These are phyloP conservation scores for Neopipo cinnamomea DNA, from an alignment of 2,113 vertebrate species.

Conservation along the genomic window DNA sequence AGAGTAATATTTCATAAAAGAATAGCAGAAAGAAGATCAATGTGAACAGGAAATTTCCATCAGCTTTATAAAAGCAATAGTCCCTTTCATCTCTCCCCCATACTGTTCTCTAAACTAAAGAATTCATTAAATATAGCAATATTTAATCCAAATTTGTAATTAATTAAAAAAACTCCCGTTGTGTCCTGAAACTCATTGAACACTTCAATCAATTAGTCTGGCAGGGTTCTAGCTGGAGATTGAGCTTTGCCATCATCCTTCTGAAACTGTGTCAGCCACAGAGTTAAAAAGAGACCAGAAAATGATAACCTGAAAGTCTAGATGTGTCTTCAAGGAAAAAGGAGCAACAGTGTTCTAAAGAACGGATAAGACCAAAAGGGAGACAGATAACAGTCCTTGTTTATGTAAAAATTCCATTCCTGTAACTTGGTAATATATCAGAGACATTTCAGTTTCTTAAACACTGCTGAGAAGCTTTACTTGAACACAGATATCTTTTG, in stretches of 20 bases:
- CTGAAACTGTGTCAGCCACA: neutral
- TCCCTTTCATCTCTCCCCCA: neutral
- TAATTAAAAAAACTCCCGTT: neutral
- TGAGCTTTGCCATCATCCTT: neutral
- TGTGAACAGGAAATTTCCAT: neutral
- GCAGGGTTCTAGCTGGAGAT: neutral
- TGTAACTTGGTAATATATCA: neutral
- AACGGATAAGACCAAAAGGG: neutral
- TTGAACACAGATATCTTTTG: neutral
- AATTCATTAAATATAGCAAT: neutral
- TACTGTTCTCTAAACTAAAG: neutral
- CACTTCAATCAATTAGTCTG: neutral
- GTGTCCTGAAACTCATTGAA: neutral
- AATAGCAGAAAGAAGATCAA: neutral
- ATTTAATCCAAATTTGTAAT: neutral
- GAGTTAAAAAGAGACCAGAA: neutral
- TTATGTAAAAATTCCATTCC: constrained; percentile 15
- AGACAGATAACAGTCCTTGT: neutral
- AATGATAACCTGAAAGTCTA: neutral
- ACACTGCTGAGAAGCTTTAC: neutral
- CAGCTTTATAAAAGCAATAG: neutral
- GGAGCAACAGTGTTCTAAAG: neutral
- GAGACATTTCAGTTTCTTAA: neutral
- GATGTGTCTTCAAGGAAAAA: neutral
- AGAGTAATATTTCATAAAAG: neutral